These are phyloP conservation scores for Nothobranchius furzeri DNA, from an alignment of 2,113 vertebrate species.

Conservation along the genomic window DNA sequence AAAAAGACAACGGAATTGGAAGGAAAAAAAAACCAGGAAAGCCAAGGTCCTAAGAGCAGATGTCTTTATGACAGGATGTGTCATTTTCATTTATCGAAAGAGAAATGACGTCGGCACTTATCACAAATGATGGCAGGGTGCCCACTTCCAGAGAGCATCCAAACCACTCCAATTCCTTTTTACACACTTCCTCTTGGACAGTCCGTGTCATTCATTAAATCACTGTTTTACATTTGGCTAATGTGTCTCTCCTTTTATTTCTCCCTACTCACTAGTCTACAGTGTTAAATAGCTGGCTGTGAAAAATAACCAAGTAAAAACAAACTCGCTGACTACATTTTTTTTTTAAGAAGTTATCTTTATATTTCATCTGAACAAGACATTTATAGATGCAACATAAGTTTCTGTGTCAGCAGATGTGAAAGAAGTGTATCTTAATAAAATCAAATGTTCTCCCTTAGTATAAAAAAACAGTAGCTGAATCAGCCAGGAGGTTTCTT, in stretches of 20 bases:
- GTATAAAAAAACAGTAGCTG: not conserved
- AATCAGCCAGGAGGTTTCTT: not conserved
- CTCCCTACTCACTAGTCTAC: not conserved
- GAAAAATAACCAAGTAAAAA: not conserved
- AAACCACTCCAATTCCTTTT: constrained; percentile 8
- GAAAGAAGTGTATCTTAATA: not conserved
- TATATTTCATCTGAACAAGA: not conserved
- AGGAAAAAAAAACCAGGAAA: not conserved
- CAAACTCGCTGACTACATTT: not conserved
- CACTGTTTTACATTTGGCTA: constrained; percentile 5
- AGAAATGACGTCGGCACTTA: constrained; percentile 48
- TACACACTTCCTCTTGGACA: constrained; percentile 13
- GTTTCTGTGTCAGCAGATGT: not conserved
- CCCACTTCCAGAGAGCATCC: constrained; percentile 35
- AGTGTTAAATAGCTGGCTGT: not conserved
- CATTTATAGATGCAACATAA: too few species aligned
- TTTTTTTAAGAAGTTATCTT: too few species aligned
- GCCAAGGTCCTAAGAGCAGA: constrained; percentile 30
- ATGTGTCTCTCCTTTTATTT: constrained; percentile 7
- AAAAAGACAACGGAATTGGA: not conserved
- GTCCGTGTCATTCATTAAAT: constrained; percentile 34
- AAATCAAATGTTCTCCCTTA: not conserved
- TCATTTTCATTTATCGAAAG: constrained; percentile 22
- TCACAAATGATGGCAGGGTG: constrained; percentile 22
- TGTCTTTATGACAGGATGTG: constrained; percentile 36